These are phyloP conservation scores for Amniataba percoides DNA, from an alignment of 2,797 vertebrate species.

Conservation along the genomic window DNA sequence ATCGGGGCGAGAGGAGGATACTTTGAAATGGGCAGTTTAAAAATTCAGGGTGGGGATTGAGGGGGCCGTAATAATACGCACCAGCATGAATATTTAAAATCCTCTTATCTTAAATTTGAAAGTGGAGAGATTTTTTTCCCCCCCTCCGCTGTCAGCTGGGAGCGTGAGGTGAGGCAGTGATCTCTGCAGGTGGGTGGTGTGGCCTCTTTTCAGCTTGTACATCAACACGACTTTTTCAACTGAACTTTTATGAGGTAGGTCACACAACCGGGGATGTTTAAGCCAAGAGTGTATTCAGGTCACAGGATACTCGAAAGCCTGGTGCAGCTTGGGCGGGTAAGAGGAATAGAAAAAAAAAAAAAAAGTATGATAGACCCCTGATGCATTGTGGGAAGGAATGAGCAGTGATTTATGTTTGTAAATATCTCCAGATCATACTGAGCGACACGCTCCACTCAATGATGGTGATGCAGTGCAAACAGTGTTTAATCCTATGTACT, in stretches of 20 bases:
- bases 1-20: slow-evolving; percentile 39
- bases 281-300: slow-evolving; percentile 46
- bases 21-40: slow-evolving; percentile 63
- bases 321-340: neutral
- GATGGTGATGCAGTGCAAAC: slow-evolving; percentile 55
- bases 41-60: slow-evolving; percentile 59
- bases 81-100: slow-evolving; percentile 78
- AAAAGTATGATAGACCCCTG: slow-evolving; percentile 20
- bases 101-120: slow-evolving; percentile 76
- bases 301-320: slow-evolving; percentile 40
- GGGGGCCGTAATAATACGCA: slow-evolving; percentile 51
- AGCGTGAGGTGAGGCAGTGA: slow-evolving; percentile 59
- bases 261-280: slow-evolving; percentile 43
- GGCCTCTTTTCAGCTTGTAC: slow-evolving; percentile 64
- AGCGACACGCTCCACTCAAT: slow-evolving; percentile 42
- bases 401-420: slow-evolving; percentile 50
- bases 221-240: slow-evolving; percentile 60
- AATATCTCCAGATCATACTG: slow-evolving; percentile 46
- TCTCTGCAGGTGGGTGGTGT: slow-evolving; percentile 64
- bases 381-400: slow-evolving; percentile 34
- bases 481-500: slow-evolving; percentile 66
- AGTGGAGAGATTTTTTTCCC: slow-evolving; percentile 54
- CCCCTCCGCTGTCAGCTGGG: slow-evolving; percentile 55
- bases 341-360: slow-evolving; percentile 9
- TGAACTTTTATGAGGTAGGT: slow-evolving; percentile 59